Percentiles rank a stretch among this genome's conserved stretches.
Conservation (phyloP, 2,113 vertebrate genomes). For the Oophaga pumilio region DNA sequence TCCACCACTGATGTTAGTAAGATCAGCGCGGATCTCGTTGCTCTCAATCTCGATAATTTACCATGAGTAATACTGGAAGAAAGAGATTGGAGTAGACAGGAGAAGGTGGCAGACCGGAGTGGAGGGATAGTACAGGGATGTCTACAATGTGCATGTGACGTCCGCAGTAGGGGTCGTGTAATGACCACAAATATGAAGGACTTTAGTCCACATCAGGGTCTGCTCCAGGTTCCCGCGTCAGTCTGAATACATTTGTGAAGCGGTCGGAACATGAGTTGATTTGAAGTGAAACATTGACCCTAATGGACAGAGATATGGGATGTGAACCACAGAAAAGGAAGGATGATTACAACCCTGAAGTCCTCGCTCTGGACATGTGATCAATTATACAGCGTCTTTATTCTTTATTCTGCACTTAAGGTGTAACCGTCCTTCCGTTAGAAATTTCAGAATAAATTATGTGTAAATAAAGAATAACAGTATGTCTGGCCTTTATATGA, state of each 20-base stretch:
- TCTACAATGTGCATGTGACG: background rate
- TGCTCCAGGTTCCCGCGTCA: background rate
- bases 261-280: background rate
- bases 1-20: slow-evolving; percentile 2
- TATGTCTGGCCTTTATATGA: no score
- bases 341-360: background rate
- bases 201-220: background rate
- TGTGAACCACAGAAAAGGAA: background rate
- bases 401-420: background rate
- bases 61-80: background rate
- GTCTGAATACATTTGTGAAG: background rate
- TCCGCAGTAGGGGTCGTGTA: background rate
- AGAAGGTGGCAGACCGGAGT: background rate
- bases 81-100: background rate
- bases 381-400: background rate
- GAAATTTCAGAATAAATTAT: no score
- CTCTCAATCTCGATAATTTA: slow-evolving; percentile 39
- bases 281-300: background rate
- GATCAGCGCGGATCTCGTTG: background rate
- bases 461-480: no score
- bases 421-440: no score
- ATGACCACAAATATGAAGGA: background rate
- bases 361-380: background rate
- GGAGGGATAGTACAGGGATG: background rate
- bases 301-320: background rate